Evolutionary conservation across 2,113 vertebrate genomes (phyloP).

Genomic region (Charina bottae): DNA sequence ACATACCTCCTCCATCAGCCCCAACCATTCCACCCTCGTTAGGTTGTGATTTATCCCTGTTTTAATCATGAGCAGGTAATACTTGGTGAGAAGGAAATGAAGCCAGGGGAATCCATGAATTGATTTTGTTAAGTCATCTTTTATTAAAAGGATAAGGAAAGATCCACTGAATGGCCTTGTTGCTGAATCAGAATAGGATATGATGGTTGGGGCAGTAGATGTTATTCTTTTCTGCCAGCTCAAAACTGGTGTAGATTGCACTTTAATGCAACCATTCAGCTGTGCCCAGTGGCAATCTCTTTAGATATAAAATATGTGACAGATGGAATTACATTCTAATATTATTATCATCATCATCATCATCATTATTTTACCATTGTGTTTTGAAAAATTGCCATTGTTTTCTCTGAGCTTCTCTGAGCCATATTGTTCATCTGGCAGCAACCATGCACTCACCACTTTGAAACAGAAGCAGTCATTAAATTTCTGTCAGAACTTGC

Average conservation of each 20-base stretch:
- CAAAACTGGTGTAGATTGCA: not conserved
- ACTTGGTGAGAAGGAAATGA: not conserved
- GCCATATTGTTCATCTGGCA: not conserved
- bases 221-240: not conserved
- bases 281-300: not conserved
- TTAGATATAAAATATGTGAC: not conserved
- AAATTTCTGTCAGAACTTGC: not conserved
- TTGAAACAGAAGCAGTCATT: conserved; percentile 5
- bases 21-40: not conserved
- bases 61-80: not conserved
- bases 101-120: not conserved
- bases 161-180: not conserved
- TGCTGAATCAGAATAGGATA: not conserved
- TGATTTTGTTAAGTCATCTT: not conserved
- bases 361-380: not conserved
- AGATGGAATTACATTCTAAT: not conserved
- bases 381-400: not conserved
- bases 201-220: not conserved
- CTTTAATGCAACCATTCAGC: not conserved
- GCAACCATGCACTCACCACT: not conserved
- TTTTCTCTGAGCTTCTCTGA: not conserved
- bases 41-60: not conserved
- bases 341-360: not conserved
- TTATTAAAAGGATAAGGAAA: not conserved
- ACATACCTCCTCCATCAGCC: not conserved